Evolutionary conservation across 2,797 vertebrate species (phyloP), one percentile per base, ranked within the genome.

Genomic region (Iguana delicatissima): DNA sequence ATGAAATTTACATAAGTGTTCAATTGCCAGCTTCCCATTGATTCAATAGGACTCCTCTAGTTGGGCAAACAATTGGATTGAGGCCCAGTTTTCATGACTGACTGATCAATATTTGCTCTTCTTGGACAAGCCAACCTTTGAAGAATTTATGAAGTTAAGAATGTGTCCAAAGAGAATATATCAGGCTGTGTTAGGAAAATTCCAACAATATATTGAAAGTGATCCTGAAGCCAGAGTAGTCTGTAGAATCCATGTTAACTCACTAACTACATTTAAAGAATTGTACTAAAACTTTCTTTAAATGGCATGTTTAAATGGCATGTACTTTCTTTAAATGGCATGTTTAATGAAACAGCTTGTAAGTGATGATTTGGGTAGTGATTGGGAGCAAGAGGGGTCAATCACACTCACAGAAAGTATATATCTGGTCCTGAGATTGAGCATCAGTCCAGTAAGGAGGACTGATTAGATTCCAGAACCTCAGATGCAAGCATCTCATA

Each of bases 31-130:
- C 57, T 57, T 57, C 57, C 57, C 57, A 57, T 57, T 57, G 57
- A 57, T 55, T 55, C 55, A 55, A 55, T 55, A 10, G 55, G 9
- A 10, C 55, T 55, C 9, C 55, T 55, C 55, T 55, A 13, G 55
- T 55, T 55, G 55, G 13, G 55, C 55, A 55, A 55, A 55, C 55
- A 55, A 55, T 10, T 55, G 55, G 10, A 55, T 10, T 13, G 55
- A 55, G 55, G 13, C 55, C 83, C 38, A 94, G 72, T 89, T 86
- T 46, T 91, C 84, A 89, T 6, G 85, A 93, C 83, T 91, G 24
- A 10, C 46, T 92, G 88, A 94, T 92, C 89, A 92, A 93, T 89
- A 93, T 92, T 94, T 90, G 86, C 73, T 46, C 42, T 46, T 85
- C 26, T 90, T 92, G 72, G 80, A 67, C 81, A 93, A 67, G 62